A percentile compares a stretch with the other conserved stretches of the same genome.
phyloP scores from a whole-genome alignment of 2,888 invertebrate species.

The Strigamia transsilvanica region DNA sequence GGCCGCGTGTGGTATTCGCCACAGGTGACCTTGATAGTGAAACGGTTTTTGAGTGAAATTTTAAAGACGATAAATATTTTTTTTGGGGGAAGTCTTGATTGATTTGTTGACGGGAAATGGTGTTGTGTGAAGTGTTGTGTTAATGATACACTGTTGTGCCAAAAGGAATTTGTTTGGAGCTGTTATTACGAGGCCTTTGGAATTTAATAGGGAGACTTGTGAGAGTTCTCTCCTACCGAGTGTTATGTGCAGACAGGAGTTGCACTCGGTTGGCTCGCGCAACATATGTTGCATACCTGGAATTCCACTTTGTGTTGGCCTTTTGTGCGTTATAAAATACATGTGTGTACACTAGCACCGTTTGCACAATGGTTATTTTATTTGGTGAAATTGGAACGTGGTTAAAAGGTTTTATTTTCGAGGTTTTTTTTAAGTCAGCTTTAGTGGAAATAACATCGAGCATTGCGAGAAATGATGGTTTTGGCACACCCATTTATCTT shows the following conservation, averaged over 20 bases:
- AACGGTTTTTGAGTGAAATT: not conserved
- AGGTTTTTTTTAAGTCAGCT: not conserved
- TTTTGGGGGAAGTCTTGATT: not conserved
- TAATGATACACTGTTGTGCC: not conserved
- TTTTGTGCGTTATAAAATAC: not conserved
- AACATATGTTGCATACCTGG: constrained; percentile 32
- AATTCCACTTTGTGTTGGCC: constrained; percentile 6
- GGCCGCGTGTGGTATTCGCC: too few relatives aligned
- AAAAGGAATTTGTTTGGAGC: constrained; percentile 5
- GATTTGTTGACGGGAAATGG: not conserved
- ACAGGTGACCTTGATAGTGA: not conserved
- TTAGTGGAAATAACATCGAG: not conserved
- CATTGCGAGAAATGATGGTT: not conserved
- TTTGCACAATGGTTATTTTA: not conserved
- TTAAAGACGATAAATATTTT: not conserved
- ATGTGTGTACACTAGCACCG: not conserved
- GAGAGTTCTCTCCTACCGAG: constrained; percentile 12
- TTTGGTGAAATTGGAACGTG: not conserved
- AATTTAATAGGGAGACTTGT: constrained; percentile 40
- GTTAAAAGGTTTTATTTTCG: not conserved
- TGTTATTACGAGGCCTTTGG: constrained; percentile 35
- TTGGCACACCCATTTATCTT: not conserved
- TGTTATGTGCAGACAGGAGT: constrained; percentile 30
- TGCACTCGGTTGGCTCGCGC: not conserved
- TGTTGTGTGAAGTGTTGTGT: not conserved